phyloP scores from a whole-genome alignment of 2,797 vertebrate species.

The Syndactyla subalaris region DNA sequence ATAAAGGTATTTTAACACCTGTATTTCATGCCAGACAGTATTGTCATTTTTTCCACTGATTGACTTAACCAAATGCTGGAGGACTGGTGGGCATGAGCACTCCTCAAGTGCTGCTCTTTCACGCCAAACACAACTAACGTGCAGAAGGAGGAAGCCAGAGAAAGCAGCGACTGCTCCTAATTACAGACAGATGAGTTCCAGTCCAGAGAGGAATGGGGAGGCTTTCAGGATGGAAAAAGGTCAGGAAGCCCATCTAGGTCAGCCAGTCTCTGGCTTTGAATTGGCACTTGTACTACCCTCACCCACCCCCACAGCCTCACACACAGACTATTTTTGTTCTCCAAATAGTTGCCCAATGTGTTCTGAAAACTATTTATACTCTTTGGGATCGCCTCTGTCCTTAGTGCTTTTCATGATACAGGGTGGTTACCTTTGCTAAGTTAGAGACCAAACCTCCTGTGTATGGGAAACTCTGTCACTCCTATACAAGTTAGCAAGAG shows the following conservation, averaged over 20 bases:
- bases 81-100: neutral
- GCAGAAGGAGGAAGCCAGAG: conserved; percentile 68
- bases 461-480: neutral
- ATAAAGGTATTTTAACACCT: conserved; percentile 75
- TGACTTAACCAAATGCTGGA: conserved; percentile 42
- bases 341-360: conserved; percentile 74
- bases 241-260: conserved; percentile 67
- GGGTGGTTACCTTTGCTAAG: conserved; percentile 67
- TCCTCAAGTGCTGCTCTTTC: conserved; percentile 55
- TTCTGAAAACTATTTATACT: conserved; percentile 77
- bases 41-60: conserved; percentile 74
- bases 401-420: conserved; percentile 54
- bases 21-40: conserved; percentile 65
- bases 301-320: conserved; percentile 18
- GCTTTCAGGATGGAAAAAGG: conserved; percentile 65
- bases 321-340: conserved; percentile 75
- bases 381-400: conserved; percentile 64
- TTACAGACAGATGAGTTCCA: conserved; percentile 67
- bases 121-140: conserved; percentile 70
- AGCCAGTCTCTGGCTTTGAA: conserved; percentile 61
- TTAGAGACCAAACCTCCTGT: neutral
- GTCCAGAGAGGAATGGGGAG: conserved; percentile 40
- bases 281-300: conserved; percentile 62
- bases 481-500: neutral
- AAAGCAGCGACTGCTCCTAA: conserved; percentile 65